phyloP scores from a whole-genome alignment of 1,140 invertebrate species.

The Harpegnathos saltator region DNA sequence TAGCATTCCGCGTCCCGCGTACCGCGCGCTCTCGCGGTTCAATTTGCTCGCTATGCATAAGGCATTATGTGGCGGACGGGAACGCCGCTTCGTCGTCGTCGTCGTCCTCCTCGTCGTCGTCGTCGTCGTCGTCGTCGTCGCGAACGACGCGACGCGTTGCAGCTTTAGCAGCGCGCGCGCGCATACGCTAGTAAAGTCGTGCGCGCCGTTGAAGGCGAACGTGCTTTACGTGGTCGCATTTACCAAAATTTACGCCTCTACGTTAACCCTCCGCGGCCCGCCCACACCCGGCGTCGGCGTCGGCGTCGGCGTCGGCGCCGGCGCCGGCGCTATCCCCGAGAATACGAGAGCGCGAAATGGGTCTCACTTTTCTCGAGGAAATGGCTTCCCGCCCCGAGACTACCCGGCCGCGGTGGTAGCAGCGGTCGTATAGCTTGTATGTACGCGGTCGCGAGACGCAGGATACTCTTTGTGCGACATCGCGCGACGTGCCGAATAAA shows the following conservation, averaged over 20 bases:
- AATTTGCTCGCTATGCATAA: constrained; percentile 77
- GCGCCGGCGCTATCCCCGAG: constrained; percentile 12
- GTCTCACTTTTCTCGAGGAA: constrained; percentile 73
- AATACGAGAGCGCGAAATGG: constrained; percentile 67
- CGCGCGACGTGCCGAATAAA: constrained; percentile 68
- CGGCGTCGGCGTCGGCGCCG: no score
- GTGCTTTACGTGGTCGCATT: constrained; percentile 68
- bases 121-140: neutral
- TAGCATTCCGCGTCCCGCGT: constrained; percentile 67
- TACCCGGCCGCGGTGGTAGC: neutral
- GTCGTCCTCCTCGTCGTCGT: neutral
- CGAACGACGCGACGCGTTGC: constrained; percentile 1
- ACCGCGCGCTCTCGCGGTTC: constrained; percentile 65
- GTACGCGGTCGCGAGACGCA: constrained; percentile 36
- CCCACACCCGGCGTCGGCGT: neutral
- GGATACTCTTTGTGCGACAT: constrained; percentile 59
- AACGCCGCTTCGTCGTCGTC: constrained; percentile 11
- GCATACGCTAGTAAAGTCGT: constrained; percentile 30
- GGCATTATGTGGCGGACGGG: constrained; percentile 65
- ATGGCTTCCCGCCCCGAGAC: constrained; percentile 65
- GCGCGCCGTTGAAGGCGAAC: constrained; percentile 40
- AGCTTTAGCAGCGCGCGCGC: constrained; percentile 5
- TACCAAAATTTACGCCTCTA: constrained; percentile 59
- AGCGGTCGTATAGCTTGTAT: neutral
- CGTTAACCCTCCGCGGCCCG: neutral